Percentiles rank a stretch among this genome's conserved stretches.
phyloP scores from a whole-genome alignment of 2,113 vertebrate species.

The Pionites leucogaster region DNA sequence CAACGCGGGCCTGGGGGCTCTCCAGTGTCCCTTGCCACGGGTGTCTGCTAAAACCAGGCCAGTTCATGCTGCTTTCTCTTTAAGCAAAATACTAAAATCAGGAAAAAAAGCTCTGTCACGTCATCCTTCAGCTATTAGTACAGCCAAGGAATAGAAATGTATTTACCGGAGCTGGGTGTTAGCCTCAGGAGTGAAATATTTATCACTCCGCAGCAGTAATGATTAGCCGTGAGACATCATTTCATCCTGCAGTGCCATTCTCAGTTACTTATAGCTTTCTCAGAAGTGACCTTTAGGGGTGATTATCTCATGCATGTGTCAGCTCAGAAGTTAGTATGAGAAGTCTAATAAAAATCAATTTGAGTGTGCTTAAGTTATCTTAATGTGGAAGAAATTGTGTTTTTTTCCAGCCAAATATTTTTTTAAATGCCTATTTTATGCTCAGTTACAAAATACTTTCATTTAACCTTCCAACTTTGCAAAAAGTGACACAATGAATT shows the following conservation, averaged over 20 bases:
- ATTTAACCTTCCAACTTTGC: slow-evolving; percentile 20
- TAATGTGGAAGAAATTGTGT: slow-evolving; percentile 42
- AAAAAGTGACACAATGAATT: background rate
- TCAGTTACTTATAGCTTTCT: slow-evolving; percentile 49
- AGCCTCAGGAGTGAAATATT: slow-evolving; percentile 37
- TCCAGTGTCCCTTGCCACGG: fast-evolving
- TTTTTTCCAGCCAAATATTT: slow-evolving; percentile 12
- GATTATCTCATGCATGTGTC: slow-evolving; percentile 53
- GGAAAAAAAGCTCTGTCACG: background rate
- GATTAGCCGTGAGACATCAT: background rate
- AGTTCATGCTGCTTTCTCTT: background rate
- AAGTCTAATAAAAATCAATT: slow-evolving; percentile 60
- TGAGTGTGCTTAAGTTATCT: slow-evolving; percentile 51
- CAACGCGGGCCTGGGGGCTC: fast-evolving
- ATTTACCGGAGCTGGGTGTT: background rate
- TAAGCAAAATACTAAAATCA: background rate
- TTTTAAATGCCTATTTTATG: slow-evolving; percentile 55
- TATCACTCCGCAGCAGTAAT: background rate
- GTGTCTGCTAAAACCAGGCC: fast-evolving
- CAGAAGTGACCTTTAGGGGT: slow-evolving; percentile 55
- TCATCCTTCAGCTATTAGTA: background rate
- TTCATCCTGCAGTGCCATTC: slow-evolving; percentile 42
- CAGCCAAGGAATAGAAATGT: background rate
- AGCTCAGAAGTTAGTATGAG: slow-evolving; percentile 38
- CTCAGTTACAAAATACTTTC: slow-evolving; percentile 21